Conservation (phyloP, 2,888 invertebrate species). For the Phlogophora meticulosa region DNA sequence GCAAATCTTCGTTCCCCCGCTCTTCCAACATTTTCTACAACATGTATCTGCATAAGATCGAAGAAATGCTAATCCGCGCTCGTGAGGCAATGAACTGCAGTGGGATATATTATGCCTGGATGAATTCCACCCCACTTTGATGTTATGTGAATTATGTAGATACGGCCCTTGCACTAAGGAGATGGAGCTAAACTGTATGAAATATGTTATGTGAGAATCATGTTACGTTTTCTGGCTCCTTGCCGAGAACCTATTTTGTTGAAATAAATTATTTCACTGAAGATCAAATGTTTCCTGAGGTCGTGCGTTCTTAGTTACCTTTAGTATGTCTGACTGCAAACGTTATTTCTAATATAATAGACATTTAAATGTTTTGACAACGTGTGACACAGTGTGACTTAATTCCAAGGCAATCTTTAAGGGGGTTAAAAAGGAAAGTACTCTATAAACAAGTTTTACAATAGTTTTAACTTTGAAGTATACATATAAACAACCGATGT, state of each 20-base stretch:
- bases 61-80: conserved; percentile 57
- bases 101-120: conserved; percentile 50
- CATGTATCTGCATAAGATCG: conserved; percentile 58
- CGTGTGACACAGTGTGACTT: no score
- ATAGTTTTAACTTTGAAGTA: no score
- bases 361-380: no score
- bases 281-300: background rate
- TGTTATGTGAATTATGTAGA: conserved; percentile 56
- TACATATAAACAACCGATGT: no score
- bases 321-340: no score
- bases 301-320: background rate
- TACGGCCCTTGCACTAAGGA: conserved; percentile 43
- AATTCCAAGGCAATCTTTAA: no score
- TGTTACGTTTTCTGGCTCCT: conserved; percentile 39
- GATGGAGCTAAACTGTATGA: conserved; percentile 25
- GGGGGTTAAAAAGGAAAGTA: no score
- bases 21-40: background rate
- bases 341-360: no score
- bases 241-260: conserved; percentile 18
- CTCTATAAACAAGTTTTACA: no score
- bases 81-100: conserved; percentile 60
- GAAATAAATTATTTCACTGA: background rate
- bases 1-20: background rate
- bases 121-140: conserved; percentile 60
- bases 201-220: conserved; percentile 27